Base-by-base conservation (phyloP, 2,888 invertebrate genomes). In the Pterostichus niger region DNA sequence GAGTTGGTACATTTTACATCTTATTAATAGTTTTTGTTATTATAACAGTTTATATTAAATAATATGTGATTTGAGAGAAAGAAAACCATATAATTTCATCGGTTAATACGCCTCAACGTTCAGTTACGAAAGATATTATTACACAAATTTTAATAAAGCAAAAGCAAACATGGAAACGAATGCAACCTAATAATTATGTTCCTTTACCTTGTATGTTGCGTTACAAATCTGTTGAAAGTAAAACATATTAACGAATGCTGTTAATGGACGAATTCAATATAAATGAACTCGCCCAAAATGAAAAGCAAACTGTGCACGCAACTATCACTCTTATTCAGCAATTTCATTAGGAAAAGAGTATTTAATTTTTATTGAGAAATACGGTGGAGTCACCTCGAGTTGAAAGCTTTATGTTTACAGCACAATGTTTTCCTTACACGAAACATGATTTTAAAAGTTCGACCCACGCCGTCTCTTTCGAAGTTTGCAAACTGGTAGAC, bases 211-310 rank as follows among this genome's bases (percentile, higher is more conserved):
- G 49, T 49, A 49, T 49, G 49, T 49, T 49, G 11, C 10, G 49
- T 10, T 10, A n/a, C 49, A 49, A 49, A 49, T 49, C 49, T 49
- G 49, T 49, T 49, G n/a, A 49, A 49, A 49, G 49, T 11, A 49
- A 49, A 49, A 49, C 49, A 2, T 49, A 49, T 49, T 49, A 11
- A 10, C 49, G 49, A 49, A 49, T 49, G 6, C 13, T 11, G 49
- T 49, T 49, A 49, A 49, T 49, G 49, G 49, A 49, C 49, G 49
- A 49, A 49, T 49, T 49, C 2, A 49, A 49, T 49, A 49, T 49
- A n/a, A 11, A 11, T 49, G 49, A 6, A 49, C 13, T 49, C n/a
- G 44, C 49, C 49, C 49, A 49, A 49, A 49, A 49, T 49, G n/a
- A 49, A 49, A 49, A 49, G n/a, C n/a, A 49, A 11, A 5, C n/a